These are phyloP conservation scores for Astreopora myriophthalma DNA, from an alignment of 64 coral and sea anemone species.

Conservation along the genomic window DNA sequence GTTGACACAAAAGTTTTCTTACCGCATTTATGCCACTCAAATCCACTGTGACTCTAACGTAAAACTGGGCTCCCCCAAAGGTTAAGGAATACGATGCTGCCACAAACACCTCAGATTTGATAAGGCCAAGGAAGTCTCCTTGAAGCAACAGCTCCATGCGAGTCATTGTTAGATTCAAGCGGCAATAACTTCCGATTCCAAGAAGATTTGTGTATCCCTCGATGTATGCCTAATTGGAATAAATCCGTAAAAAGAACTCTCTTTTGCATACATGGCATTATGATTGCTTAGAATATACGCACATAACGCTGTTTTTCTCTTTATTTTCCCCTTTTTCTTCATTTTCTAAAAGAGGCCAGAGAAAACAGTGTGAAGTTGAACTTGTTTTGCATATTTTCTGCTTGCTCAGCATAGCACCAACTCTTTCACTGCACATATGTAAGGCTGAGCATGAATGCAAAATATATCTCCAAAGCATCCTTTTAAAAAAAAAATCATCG, in stretches of 20 bases:
- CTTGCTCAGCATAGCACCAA: too few species aligned
- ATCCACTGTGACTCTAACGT: conserved; percentile 89
- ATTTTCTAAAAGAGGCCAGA: too few species aligned
- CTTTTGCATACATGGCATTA: too few species aligned
- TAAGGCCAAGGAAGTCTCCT: conserved; percentile 84
- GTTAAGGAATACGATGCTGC: conserved; percentile 65
- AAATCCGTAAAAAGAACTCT: not conserved
- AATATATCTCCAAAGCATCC: too few species aligned
- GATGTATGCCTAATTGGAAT: conserved; percentile 70
- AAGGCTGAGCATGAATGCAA: too few species aligned
- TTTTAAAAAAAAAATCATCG: too few species aligned
- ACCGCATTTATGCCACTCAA: conserved; percentile 85
- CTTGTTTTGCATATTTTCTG: too few species aligned
- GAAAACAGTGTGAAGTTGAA: too few species aligned
- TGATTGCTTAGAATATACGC: too few species aligned
- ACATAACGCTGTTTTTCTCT: too few species aligned
- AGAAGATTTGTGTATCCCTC: conserved; percentile 90
- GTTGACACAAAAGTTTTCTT: not conserved
- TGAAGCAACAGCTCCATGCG: conserved; percentile 77
- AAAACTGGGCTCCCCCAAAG: conserved; percentile 62
- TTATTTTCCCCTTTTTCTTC: too few species aligned
- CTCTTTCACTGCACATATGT: too few species aligned
- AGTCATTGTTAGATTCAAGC: conserved; percentile 89
- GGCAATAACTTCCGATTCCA: conserved; percentile 69
- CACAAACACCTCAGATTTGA: conserved; percentile 92